phyloP scores from a whole-genome alignment of 2,797 vertebrate species.

The Huso huso region DNA sequence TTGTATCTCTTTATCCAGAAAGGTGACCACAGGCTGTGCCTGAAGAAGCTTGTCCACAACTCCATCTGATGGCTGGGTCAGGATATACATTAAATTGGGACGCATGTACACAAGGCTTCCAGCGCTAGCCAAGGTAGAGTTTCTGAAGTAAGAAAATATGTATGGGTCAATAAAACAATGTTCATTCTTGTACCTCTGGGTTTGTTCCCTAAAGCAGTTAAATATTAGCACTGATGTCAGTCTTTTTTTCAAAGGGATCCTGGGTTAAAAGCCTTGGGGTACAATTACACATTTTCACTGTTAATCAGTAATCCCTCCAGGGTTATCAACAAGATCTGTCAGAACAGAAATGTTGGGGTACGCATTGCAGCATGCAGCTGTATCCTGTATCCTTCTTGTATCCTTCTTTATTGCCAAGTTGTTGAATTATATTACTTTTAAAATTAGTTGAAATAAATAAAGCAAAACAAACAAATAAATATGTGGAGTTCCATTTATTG shows the following conservation, averaged over 20 bases:
- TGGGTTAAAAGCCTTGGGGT: slow-evolving; percentile 7
- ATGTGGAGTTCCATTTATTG: no score
- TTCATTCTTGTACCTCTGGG: no score
- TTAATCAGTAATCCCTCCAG: slow-evolving; percentile 4
- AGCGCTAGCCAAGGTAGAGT: slow-evolving; percentile 14
- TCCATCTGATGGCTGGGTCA: slow-evolving; percentile 52
- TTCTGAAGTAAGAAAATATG: not conserved
- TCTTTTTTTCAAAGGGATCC: slow-evolving; percentile 5
- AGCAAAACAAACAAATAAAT: no score
- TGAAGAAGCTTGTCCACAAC: slow-evolving; percentile 41
- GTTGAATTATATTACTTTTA: no score
- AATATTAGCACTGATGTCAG: not conserved
- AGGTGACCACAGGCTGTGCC: slow-evolving; percentile 44
- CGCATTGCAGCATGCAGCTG: not conserved
- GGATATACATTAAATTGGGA: slow-evolving; percentile 42
- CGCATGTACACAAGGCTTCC: slow-evolving; percentile 35
- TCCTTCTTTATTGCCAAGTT: no score
- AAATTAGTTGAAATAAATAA: no score
- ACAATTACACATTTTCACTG: slow-evolving; percentile 9
- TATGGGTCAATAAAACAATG: slow-evolving; percentile 12
- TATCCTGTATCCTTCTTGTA: no score
- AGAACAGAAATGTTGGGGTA: slow-evolving; percentile 10
- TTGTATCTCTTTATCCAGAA: slow-evolving; percentile 53
- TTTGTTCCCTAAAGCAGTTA: slow-evolving; percentile 1
- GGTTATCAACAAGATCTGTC: slow-evolving; percentile 8